phyloP scores from a whole-genome alignment of 1,140 invertebrate genomes.

The Drosophila repleta region DNA sequence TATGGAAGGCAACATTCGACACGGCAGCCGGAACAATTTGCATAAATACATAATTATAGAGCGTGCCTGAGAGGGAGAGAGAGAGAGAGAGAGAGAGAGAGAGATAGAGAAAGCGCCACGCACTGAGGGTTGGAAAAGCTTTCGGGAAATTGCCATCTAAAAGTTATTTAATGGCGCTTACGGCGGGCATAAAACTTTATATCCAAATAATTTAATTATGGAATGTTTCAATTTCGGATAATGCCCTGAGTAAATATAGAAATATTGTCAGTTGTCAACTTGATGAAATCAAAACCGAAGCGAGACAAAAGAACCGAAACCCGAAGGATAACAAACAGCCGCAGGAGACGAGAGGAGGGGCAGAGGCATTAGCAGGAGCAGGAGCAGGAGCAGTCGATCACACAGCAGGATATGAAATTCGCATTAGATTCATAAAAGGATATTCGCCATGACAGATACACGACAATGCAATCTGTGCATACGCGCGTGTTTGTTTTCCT shows the following conservation, averaged over 20 bases:
- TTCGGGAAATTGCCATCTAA: neutral
- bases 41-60: slow-evolving; percentile 76
- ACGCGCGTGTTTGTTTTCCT: slow-evolving; percentile 26
- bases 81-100: neutral
- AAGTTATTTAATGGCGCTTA: no score
- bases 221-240: slow-evolving; percentile 20
- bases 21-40: slow-evolving; percentile 50
- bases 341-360: neutral
- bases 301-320: slow-evolving; percentile 27
- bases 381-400: slow-evolving; percentile 17
- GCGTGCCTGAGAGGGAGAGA: neutral
- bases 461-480: slow-evolving; percentile 36
- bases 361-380: neutral
- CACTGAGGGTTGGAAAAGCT: neutral
- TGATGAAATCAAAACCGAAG: slow-evolving; percentile 11
- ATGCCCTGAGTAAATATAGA: slow-evolving; percentile 30
- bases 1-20: slow-evolving; percentile 53
- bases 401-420: slow-evolving; percentile 55
- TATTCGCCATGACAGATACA: slow-evolving; percentile 43
- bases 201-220: no score
- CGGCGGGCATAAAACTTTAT: no score
- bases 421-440: slow-evolving; percentile 65
- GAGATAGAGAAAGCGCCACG: neutral
- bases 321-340: slow-evolving; percentile 21
- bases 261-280: slow-evolving; percentile 37